A percentile compares a stretch with the other conserved stretches of the same genome.
Evolutionary conservation across 2,888 invertebrate species (phyloP).

Genomic region (Laothoe populi): DNA sequence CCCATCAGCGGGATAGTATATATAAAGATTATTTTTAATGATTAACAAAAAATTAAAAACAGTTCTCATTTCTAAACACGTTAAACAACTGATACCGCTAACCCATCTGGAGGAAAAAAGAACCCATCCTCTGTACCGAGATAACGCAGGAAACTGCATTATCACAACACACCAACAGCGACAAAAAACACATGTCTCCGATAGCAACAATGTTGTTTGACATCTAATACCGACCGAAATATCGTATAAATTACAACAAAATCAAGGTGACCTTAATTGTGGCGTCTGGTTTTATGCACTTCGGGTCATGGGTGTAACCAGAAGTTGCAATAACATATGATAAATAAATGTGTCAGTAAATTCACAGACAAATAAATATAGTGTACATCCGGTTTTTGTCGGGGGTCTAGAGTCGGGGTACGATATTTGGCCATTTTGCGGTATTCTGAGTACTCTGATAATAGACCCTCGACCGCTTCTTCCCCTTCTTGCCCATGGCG

Average conservation of each 20-base stretch:
- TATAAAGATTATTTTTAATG: background rate
- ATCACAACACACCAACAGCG: conserved; percentile 34
- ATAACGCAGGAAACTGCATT: conserved; percentile 66
- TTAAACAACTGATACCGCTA: background rate
- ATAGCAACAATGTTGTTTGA: conserved; percentile 18
- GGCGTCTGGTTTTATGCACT: conserved; percentile 6
- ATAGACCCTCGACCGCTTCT: too few species aligned
- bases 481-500: too few species aligned
- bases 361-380: background rate
- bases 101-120: conserved; percentile 1
- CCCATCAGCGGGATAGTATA: background rate
- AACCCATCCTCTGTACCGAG: conserved; percentile 32
- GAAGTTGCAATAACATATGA: background rate
- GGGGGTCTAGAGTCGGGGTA: too few species aligned
- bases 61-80: too few species aligned
- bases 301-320: background rate
- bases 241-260: conserved; percentile 18
- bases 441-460: too few species aligned
- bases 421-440: too few species aligned
- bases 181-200: conserved; percentile 20
- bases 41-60: background rate
- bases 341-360: background rate
- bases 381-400: background rate
- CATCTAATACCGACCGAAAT: conserved; percentile 20
- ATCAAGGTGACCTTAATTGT: conserved; percentile 16